Conservation (phyloP, 2,113 vertebrate genomes). For the Mormyrus iriodes region DNA sequence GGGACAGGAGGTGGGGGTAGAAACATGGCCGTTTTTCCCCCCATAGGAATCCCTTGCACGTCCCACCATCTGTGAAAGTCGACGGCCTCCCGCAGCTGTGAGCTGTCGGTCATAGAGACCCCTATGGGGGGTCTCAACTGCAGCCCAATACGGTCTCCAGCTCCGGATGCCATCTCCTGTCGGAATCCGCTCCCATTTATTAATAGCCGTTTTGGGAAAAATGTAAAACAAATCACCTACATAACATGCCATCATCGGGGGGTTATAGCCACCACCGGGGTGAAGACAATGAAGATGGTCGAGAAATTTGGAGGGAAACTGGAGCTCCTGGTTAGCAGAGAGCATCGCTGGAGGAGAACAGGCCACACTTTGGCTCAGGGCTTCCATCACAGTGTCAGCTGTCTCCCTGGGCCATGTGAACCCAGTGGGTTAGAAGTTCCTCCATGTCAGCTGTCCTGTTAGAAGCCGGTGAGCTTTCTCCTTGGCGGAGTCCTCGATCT, state of each 20-base stretch:
- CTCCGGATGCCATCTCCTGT: constrained; percentile 5
- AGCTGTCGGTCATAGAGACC: not conserved
- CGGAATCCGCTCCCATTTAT: not conserved
- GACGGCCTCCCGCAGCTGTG: constrained; percentile 39
- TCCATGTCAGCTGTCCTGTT: not conserved
- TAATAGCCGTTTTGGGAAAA: not conserved
- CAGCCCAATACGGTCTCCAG: constrained; percentile 27
- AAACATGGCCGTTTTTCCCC: not conserved
- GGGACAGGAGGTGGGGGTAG: not conserved
- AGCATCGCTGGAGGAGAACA: not conserved
- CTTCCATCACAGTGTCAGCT: not conserved
- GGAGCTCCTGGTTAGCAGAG: not conserved
- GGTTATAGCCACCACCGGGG: not conserved
- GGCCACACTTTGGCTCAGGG: not conserved
- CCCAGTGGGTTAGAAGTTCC: not conserved
- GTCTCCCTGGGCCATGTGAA: not conserved
- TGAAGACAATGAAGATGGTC: not conserved
- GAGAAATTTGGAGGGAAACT: not conserved
- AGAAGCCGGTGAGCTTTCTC: not conserved
- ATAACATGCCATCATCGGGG: not conserved
- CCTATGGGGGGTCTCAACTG: not conserved
- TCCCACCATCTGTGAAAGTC: constrained; percentile 23
- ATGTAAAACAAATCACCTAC: not conserved
- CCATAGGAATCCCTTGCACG: constrained; percentile 37
- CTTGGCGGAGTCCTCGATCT: not conserved